phyloP scores from a whole-genome alignment of 2,113 vertebrate genomes.

The Sinocyclocheilus grahami region DNA sequence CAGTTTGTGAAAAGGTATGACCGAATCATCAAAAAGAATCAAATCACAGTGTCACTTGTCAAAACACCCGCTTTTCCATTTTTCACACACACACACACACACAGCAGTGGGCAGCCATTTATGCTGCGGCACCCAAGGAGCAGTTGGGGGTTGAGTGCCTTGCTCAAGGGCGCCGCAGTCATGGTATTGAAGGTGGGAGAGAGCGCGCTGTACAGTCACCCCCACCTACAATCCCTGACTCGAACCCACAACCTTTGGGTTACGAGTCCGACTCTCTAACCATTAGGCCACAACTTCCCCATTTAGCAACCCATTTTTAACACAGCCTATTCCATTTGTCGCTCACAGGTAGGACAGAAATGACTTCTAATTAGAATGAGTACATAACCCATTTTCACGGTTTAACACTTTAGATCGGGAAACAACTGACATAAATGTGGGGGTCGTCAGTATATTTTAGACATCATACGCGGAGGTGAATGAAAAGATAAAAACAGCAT shows the following conservation, averaged over 20 bases:
- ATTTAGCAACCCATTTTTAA: background rate
- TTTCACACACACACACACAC: background rate
- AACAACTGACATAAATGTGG: background rate
- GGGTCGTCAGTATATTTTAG: background rate
- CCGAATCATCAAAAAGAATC: background rate
- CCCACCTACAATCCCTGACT: too few species aligned
- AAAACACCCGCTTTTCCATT: background rate
- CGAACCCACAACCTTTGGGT: too few species aligned
- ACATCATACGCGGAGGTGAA: background rate
- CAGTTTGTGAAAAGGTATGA: background rate
- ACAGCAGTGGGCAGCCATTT: too few species aligned
- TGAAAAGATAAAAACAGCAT: background rate
- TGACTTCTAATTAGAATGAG: background rate
- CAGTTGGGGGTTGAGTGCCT: too few species aligned
- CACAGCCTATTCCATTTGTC: background rate
- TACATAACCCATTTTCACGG: background rate
- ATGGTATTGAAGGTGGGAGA: too few species aligned
- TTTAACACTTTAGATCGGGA: background rate
- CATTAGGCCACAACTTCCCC: too few species aligned
- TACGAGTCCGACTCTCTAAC: too few species aligned
- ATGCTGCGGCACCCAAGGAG: too few species aligned
- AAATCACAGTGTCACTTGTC: background rate
- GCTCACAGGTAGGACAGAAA: background rate
- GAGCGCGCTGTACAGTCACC: too few species aligned
- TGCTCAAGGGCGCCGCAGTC: too few species aligned